phyloP scores from a whole-genome alignment of 2,797 vertebrate genomes.

The Melanogrammus aeglefinus region DNA sequence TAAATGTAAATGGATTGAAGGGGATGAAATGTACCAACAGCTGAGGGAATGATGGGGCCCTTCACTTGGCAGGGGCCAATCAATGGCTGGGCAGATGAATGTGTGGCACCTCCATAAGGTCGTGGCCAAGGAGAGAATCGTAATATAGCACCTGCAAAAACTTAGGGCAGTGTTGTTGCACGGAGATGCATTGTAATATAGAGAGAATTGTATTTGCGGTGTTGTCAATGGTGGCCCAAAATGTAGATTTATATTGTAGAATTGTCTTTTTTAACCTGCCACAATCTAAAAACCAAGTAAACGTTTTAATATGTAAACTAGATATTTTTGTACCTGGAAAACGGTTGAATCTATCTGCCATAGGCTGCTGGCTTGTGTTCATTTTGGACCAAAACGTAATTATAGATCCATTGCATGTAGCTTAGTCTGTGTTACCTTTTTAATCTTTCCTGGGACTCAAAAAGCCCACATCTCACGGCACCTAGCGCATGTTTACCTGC shows the following conservation, averaged over 20 bases:
- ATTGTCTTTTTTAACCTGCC: not conserved
- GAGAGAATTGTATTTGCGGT: no score
- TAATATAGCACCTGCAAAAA: not conserved
- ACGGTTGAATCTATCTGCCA: not conserved
- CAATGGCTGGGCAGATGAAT: constrained; percentile 56
- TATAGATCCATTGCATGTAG: constrained; percentile 31
- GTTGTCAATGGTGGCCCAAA: not conserved
- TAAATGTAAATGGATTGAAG: constrained; percentile 80
- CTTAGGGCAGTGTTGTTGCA: not conserved
- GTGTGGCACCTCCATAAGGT: constrained; percentile 20
- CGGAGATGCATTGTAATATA: not conserved
- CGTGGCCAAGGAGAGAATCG: constrained; percentile 18
- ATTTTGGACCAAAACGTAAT: no score
- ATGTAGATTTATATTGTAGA: not conserved
- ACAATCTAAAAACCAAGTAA: not conserved
- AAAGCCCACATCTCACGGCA: constrained; percentile 56
- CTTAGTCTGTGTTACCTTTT: not conserved
- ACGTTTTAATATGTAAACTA: no score
- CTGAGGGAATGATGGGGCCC: constrained; percentile 74
- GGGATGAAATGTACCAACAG: constrained; percentile 60
- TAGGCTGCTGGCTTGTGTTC: not conserved
- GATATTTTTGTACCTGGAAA: not conserved
- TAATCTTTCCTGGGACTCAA: constrained; percentile 36
- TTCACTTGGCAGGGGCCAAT: constrained; percentile 65
- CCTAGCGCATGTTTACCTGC: constrained; percentile 60